phyloP scores from a whole-genome alignment of 2,888 invertebrate genomes.

The Venusia cambrica region DNA sequence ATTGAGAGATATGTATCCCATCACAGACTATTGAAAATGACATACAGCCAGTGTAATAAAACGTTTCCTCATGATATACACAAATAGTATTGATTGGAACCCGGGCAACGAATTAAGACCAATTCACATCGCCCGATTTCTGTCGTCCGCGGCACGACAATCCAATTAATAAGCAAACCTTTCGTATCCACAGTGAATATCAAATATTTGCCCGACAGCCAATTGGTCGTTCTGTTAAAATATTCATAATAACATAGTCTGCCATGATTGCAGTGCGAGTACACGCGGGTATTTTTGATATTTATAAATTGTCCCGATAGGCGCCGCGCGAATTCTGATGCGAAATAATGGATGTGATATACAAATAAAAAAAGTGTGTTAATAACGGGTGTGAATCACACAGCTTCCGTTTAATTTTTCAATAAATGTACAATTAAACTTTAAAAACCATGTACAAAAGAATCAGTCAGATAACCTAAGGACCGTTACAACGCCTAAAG shows the following conservation, averaged over 20 bases:
- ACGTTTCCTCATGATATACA: no score
- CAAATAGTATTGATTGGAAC: no score
- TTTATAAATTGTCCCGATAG: slow-evolving; percentile 32
- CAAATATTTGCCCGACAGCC: slow-evolving; percentile 62
- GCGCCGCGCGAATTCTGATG: slow-evolving; percentile 17
- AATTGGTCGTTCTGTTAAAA: slow-evolving; percentile 68
- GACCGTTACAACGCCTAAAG: no score
- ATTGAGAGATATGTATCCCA: no score
- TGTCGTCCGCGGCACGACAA: slow-evolving; percentile 60
- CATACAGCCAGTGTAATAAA: no score
- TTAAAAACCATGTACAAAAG: no score
- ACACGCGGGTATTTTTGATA: slow-evolving; percentile 28
- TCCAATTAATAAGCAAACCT: slow-evolving; percentile 75
- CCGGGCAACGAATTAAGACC: slow-evolving; percentile 62
- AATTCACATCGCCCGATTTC: slow-evolving; percentile 65
- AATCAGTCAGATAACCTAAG: no score
- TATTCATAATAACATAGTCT: slow-evolving; percentile 66
- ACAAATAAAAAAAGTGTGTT: no score
- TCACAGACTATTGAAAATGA: no score
- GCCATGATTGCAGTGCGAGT: slow-evolving; percentile 31
- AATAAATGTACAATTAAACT: no score
- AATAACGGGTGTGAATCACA: no score
- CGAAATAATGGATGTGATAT: slow-evolving; percentile 12
- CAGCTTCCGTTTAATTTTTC: no score
- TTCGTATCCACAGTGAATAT: slow-evolving; percentile 70